Evolutionary conservation across 2,888 invertebrate genomes (phyloP), one percentile per base, ranked within the genome.

Genomic region (Idaea dimidiata): DNA sequence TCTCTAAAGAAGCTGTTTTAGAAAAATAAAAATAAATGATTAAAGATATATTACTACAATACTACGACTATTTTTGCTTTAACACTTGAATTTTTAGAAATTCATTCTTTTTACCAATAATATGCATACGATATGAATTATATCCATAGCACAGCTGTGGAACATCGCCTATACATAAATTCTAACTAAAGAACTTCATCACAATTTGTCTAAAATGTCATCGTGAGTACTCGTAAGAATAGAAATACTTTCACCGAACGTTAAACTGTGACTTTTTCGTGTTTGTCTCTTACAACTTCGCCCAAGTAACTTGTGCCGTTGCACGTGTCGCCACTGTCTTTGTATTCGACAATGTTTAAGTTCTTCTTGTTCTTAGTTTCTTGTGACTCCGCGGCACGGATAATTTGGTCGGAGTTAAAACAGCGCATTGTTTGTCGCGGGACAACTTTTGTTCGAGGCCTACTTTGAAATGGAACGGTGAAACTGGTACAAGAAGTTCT

Each of bases 191-290:
- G 14, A 43, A 43, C 43, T 43, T 43, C 3, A 43, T 43, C 43
- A 14, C 43, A 43, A 43, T 43, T 43, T 43, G 43, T 14, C 43
- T 43, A 8, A 43, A 43, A 77, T 74, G 75, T 58, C 57, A 62
- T 65, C 72, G 87, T 89, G 88, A 84, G 89, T 88, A 87, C 79
- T 65, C 72, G 87, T 89, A 88, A 84, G 89, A 88, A 87, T 79
- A 84, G 84, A 84, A 79, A 79, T 85, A 80, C 89, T 89, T 89
- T 88, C 89, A 80, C 85, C 78, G 67, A 66, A 72, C 76, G 76
- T 83, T 82, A 79, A 73, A 72, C 76, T 74, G 16, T 16, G 58
- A 58, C 31, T 43, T 43, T 43, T 43, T 43, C 43, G 43, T 43
- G 43, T 43, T 43, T 10, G 43, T 14, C 43, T 43, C 6, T 32